Base-by-base conservation (phyloP, 2,888 invertebrate genomes). In the Apodemia zela region DNA sequence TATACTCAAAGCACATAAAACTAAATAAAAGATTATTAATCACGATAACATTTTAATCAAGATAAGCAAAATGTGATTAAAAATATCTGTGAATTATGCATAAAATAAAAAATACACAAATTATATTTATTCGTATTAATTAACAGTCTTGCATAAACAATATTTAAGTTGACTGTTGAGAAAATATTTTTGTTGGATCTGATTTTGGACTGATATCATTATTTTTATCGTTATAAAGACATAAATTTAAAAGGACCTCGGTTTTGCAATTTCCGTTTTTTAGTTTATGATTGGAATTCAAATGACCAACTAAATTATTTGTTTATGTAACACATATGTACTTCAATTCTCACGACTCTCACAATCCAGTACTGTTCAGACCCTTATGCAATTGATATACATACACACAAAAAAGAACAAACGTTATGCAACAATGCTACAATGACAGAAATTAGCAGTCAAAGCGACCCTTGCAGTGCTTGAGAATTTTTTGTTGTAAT, bases 371-470 rank as follows among this genome's bases (percentile, higher is more conserved):
- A 25, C 13, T 54, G 15, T 25, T 25, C 21, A 54, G 13, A 77
- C 77, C 79, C 78, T 76, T 75, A 71, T 72, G 76, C 76, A 77
- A 78, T 76, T 75, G 69, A 70, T 68, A 67, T 65, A 69, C 68
- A 15, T 38, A 42, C 42, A 33, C 47, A 78, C 71, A 73, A 72
- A 82, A 77, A 76, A 78, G 77, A 78, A 79, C 82, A 82, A 79
- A 78, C 75, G n/a, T 45, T 45, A 74, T 76, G 76, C 79, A 70
- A 73, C 70, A 62, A 63, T 60, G 76, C 75, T 80, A 89, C 89
- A 89, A 89, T 87, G 83, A 86, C 82, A 85, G 78, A 87, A 87
- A 86, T 85, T 84, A 85, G 84, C 83, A 82, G 82, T 79, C 81
- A 79, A 79, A 78, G 76, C 79, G 82, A 80, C 84, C 85, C 84